Conservation (phyloP, 2,888 invertebrate genomes). For the Eupithecia centaureata region DNA sequence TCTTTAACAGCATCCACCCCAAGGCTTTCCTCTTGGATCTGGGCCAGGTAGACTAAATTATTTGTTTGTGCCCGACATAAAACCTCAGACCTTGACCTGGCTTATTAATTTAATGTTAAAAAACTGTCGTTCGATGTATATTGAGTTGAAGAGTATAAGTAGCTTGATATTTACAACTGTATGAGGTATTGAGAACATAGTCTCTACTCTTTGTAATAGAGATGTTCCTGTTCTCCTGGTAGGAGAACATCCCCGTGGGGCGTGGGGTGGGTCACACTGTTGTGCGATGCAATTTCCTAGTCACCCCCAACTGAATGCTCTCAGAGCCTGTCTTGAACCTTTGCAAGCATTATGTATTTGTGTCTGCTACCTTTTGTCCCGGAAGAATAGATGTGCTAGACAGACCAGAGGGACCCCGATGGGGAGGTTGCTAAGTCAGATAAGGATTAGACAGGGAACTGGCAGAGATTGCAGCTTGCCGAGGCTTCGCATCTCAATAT, state of each 20-base stretch:
- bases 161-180: not conserved
- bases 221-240: not conserved
- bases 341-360: not conserved
- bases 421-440: not conserved
- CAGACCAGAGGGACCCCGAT: not conserved
- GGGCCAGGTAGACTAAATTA: constrained; percentile 19
- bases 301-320: not conserved
- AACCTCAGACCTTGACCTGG: constrained; percentile 13
- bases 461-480: not conserved
- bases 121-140: not conserved
- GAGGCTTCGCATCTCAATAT: not conserved
- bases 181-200: not conserved
- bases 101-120: not conserved
- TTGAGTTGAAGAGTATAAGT: too few species aligned
- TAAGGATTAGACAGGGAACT: not conserved
- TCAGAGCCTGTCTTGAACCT: not conserved
- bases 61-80: constrained; percentile 17
- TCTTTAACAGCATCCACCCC: constrained; percentile 2
- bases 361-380: not conserved
- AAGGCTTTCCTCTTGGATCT: constrained; percentile 14
- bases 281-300: not conserved
- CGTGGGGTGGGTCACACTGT: not conserved
- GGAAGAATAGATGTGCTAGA: not conserved
- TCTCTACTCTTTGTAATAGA: not conserved
- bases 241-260: too few species aligned